Conservation (phyloP, 2,888 invertebrate species). For the Linnaemya vulpina region DNA sequence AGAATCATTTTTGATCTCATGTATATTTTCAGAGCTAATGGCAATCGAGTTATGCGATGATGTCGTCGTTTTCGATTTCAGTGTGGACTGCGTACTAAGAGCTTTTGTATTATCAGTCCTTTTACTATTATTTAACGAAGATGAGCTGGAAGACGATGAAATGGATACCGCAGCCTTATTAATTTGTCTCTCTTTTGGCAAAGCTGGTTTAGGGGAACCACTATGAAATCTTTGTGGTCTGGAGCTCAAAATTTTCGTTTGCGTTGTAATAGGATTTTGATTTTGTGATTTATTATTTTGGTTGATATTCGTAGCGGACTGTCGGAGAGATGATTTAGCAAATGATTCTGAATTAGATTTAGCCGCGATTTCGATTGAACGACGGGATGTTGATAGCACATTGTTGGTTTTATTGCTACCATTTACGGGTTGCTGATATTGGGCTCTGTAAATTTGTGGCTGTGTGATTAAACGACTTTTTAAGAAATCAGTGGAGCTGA, state of each 20-base stretch:
- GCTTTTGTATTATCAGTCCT: constrained; percentile 36
- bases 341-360: constrained; percentile 48
- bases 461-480: constrained; percentile 48
- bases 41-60: constrained; percentile 6
- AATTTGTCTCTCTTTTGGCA: constrained; percentile 40
- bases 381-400: constrained; percentile 35
- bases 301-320: constrained; percentile 8
- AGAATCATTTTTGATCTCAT: constrained; percentile 63
- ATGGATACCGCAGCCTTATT: constrained; percentile 13
- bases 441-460: not conserved
- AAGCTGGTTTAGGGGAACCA: constrained; percentile 37
- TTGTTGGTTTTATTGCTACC: constrained; percentile 53
- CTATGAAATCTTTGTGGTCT: constrained; percentile 16
- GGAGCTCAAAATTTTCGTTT: constrained; percentile 49
- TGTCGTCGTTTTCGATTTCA: constrained; percentile 45
- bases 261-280: constrained; percentile 43
- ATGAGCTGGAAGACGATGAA: constrained; percentile 17
- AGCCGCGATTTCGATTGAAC: constrained; percentile 40
- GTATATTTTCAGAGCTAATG: constrained; percentile 14
- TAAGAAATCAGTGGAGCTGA: not conserved
- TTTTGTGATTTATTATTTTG: constrained; percentile 21
- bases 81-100: constrained; percentile 9
- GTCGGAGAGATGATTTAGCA: constrained; percentile 21
- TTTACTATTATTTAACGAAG: constrained; percentile 14
- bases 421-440: constrained; percentile 45